These are phyloP conservation scores for Apamea anceps DNA, from an alignment of 2,888 invertebrate genomes.

Conservation along the genomic window DNA sequence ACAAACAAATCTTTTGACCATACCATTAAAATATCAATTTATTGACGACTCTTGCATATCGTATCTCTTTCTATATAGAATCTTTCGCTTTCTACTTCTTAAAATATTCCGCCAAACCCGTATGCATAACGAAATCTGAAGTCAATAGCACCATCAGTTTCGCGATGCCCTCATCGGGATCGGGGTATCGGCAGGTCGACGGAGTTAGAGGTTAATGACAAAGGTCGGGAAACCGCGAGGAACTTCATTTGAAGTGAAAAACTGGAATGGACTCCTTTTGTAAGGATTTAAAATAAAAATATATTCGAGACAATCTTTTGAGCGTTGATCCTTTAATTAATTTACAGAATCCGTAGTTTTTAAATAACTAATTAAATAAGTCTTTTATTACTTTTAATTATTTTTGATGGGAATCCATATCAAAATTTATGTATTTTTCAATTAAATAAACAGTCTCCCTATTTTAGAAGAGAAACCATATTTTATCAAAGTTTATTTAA, in stretches of 20 bases:
- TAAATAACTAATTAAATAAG: not conserved
- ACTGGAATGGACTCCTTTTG: constrained; percentile 10
- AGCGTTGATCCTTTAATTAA: not conserved
- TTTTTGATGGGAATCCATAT: not conserved
- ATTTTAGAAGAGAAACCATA: not conserved
- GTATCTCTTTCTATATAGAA: not conserved
- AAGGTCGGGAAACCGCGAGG: constrained; percentile 7
- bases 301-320: not conserved
- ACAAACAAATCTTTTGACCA: not conserved
- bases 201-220: constrained; percentile 38
- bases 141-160: not conserved
- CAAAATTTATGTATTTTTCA: not conserved
- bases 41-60: not conserved
- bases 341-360: not conserved
- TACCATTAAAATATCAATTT: not conserved
- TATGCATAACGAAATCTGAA: not conserved
- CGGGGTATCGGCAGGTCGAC: constrained; percentile 21
- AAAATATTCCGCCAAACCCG: not conserved
- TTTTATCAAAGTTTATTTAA: not conserved
- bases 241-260: constrained; percentile 31
- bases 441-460: too few relatives aligned
- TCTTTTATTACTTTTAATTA: too few relatives aligned
- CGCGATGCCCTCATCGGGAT: constrained; percentile 7
- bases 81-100: not conserved
- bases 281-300: constrained; percentile 6